Evolutionary conservation across 2,113 vertebrate species (phyloP).

Genomic region (Microcebus griseorufus): DNA sequence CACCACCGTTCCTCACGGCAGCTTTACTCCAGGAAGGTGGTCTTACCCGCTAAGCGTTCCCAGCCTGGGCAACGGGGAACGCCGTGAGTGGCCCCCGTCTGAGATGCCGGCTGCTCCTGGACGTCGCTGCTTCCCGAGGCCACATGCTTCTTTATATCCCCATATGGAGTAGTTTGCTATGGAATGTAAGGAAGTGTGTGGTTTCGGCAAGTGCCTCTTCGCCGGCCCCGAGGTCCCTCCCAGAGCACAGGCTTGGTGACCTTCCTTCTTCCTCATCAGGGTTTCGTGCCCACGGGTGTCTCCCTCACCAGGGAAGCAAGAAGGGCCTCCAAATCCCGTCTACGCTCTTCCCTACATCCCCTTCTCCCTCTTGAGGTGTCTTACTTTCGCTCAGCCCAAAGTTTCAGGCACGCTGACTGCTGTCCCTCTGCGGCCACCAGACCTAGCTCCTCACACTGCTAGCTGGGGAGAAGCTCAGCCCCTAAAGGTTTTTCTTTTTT

Average conservation of each 20-base stretch:
- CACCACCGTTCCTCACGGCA: neutral
- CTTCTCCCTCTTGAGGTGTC: neutral
- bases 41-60: neutral
- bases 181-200: conserved; percentile 99
- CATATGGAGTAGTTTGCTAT: conserved; percentile 96
- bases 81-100: neutral
- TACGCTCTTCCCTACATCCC: neutral
- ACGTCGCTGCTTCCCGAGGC: conserved; percentile 82
- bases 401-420: neutral
- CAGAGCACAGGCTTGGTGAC: neutral
- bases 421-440: neutral
- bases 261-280: neutral
- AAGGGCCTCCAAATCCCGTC: neutral
- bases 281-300: neutral
- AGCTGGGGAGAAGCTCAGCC: neutral
- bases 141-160: conserved; percentile 99
- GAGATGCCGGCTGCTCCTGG: neutral
- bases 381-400: too few species aligned
- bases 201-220: conserved; percentile 86
- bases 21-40: too few species aligned
- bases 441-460: neutral
- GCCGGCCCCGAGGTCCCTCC: neutral
- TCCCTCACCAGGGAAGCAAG: neutral
- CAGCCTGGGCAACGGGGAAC: too few species aligned
- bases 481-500: neutral